Base-by-base conservation (phyloP, 2,113 vertebrate species). In the Cephalopholis sonnerati region DNA sequence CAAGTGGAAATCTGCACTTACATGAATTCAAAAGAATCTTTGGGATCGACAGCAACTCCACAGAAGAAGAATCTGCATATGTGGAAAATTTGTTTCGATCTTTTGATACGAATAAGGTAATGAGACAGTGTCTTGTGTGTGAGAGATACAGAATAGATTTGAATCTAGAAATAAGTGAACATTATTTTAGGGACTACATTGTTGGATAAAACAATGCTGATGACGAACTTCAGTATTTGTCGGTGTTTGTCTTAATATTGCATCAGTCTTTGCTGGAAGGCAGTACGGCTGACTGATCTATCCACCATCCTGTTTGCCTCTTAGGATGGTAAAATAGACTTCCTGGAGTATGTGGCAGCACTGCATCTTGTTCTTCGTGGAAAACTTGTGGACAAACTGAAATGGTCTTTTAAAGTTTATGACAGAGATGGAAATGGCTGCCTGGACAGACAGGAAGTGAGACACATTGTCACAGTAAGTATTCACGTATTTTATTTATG, bases 351-450 rank as follows among this genome's bases (percentile, higher is more conserved):
- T 0, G 96, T 97, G 70, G 96, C 97, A 5, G 97, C 96, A 0
- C 92, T 97, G 48, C 96, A 97, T 84, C 95, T 97, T 0, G 93
- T 97, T 27, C 92, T 97, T 12, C 94, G 96, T 1, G 97, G 97
- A 12, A 97, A 96, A 74, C 96, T 97, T 41, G 96, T 96, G 77
- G 96, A 97, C 91, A 96, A 96, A 32, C 54, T 97, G 61, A 94
- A 81, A 16, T 97, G 96, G 96, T 97, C 97, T 41, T 97, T 97
- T 82, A 97, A 97, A 74, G 95, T 97, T 15, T 97, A 96, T 16
- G 97, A 97, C 86, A 91, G 94, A 3, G 96, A 97, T 36, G 96
- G 96, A 54, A 97, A 96, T 0, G 96, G 96, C 67, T 94, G 93
- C 13, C 92, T 97, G 36, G 96, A 96, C 82, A 92, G 91, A 22